Conservation (phyloP, 2,888 invertebrate species). For the Ornithoptera priamus region DNA sequence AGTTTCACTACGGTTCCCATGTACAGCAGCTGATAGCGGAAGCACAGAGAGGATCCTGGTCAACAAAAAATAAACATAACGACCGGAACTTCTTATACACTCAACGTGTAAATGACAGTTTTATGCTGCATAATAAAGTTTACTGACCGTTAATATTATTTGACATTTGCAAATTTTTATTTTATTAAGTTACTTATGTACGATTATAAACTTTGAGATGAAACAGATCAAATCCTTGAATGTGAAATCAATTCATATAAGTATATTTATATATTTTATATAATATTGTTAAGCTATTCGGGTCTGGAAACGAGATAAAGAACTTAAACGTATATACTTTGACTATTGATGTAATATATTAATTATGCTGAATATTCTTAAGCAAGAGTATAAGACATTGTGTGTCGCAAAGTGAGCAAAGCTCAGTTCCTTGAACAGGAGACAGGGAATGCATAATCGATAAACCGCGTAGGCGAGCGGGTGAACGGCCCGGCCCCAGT, state of each 20-base stretch:
- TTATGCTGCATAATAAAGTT: not conserved
- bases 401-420: conserved; percentile 16
- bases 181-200: not conserved
- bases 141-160: not conserved
- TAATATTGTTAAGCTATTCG: too few relatives aligned
- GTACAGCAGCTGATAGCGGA: not conserved
- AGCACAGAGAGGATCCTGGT: conserved; percentile 7
- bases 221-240: too few relatives aligned
- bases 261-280: too few relatives aligned
- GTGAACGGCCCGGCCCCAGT: conserved; percentile 47
- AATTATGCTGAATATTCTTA: too few relatives aligned
- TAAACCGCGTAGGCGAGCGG: conserved; percentile 49
- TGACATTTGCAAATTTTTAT: not conserved
- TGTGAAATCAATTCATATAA: too few relatives aligned
- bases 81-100: conserved; percentile 15
- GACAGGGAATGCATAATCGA: conserved; percentile 40
- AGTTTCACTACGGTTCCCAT: not conserved
- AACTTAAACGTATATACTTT: too few relatives aligned
- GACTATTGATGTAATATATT: too few relatives aligned
- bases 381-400: not conserved
- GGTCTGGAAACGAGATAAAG: too few relatives aligned
- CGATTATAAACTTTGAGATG: too few relatives aligned
- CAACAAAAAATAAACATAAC: conserved; percentile 3
- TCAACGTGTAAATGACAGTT: not conserved
- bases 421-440: conserved; percentile 26